Percentiles rank a stretch among this genome's conserved stretches.
Conservation (phyloP, 2,888 invertebrate species). For the Thumatha senex region DNA sequence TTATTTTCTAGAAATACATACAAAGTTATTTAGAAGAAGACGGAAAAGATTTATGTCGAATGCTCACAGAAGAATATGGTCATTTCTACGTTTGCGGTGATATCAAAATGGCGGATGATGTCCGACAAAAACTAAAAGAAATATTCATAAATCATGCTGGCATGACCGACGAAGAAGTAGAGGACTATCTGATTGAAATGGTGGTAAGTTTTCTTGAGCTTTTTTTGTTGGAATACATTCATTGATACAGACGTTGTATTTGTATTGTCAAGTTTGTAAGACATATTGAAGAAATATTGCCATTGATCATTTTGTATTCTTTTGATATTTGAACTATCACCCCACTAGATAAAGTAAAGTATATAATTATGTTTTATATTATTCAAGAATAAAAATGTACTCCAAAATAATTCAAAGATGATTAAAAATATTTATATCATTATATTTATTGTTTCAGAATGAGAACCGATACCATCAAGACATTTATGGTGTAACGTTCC, state of each 20-base stretch:
- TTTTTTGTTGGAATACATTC: slow-evolving; percentile 3
- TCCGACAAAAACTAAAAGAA: slow-evolving; percentile 93
- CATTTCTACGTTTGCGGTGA: slow-evolving; percentile 98
- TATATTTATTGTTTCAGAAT: slow-evolving; percentile 84
- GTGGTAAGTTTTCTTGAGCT: slow-evolving; percentile 84
- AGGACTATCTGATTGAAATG: slow-evolving; percentile 90
- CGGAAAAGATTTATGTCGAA: slow-evolving; percentile 88
- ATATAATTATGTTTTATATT: too few relatives aligned
- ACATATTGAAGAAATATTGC: not conserved
- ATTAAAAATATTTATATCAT: too few relatives aligned
- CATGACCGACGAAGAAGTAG: slow-evolving; percentile 90
- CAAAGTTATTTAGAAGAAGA: slow-evolving; percentile 93
- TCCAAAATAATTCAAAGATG: too few relatives aligned
- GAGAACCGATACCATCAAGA: slow-evolving; percentile 97
- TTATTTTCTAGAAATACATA: slow-evolving; percentile 90
- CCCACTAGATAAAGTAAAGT: too few relatives aligned
- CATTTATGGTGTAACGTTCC: slow-evolving; percentile 95
- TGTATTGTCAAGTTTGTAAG: slow-evolving; percentile 1
- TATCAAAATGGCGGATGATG: slow-evolving; percentile 98
- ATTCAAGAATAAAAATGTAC: too few relatives aligned
- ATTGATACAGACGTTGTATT: not conserved
- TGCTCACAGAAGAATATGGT: slow-evolving; percentile 90
- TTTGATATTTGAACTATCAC: too few relatives aligned
- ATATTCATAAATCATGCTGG: slow-evolving; percentile 87
- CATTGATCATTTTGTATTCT: not conserved